Base-by-base conservation (phyloP, 2,113 vertebrate species). In the Polyodon spathula region DNA sequence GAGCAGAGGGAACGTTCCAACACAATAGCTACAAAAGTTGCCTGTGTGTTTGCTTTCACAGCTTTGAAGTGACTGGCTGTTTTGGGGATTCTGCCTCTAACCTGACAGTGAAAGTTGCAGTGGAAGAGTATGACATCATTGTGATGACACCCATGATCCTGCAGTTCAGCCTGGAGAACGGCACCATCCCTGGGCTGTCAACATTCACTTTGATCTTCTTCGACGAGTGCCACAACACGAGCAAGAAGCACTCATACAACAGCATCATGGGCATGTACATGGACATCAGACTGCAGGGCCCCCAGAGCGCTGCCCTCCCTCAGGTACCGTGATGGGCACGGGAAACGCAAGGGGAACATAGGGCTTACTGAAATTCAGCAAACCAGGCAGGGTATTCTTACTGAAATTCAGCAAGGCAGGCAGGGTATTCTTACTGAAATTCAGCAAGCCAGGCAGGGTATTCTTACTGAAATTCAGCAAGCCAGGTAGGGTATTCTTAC, bases 191-290 rank as follows among this genome's bases (percentile, higher is more conserved):
- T 10, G 15, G 56, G 9, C 40, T 58, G 40, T 58, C 56, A 4
- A 58, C 56, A 5, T 58, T 58, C 40, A 43, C 40, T 41, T 17
- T 58, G 4, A 58, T 58, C 40, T 17, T 58, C 56, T 58, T 58
- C 41, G 55, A 57, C 40, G 55, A 57, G 40, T 57, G 55, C 55
- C 55, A 57, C 55, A 37, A 57, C 39, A 57, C 55, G 7, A 57
- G 39, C 37, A 57, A 57, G 55, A 57, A 41, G 4, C 55, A 57
- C 11, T n/a, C 55, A 10, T 57, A 57, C 39, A 57, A n/a, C 15
- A 39, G 37, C 12, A 58, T 58, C 56, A 58, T 58, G 56, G 43
- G 27, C 9, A 43, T 43, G 40, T 58, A 58, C 56, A 44, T 58
- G 56, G 56, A 58, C 56, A 42, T 43, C 40, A 42, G 43, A 16